A percentile compares a stretch with the other conserved stretches of the same genome.
These are phyloP conservation scores for Acronicta aceris DNA, from an alignment of 2,888 invertebrate genomes.

Conservation along the genomic window DNA sequence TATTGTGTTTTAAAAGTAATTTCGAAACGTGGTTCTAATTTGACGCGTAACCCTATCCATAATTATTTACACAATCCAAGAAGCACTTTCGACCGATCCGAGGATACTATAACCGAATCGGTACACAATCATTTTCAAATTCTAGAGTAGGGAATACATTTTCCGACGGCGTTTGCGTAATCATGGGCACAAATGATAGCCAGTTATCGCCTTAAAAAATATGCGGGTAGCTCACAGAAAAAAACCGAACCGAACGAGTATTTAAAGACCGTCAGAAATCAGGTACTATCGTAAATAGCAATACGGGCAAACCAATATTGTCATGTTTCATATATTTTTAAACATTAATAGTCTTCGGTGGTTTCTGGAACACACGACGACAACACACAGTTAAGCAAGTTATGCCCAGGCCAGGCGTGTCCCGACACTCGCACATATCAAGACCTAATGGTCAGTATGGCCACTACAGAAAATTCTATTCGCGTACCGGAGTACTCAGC, in stretches of 20 bases:
- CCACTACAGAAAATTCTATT: too few species aligned
- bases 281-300: conserved; percentile 51
- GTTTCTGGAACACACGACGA: too few species aligned
- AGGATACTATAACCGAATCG: conserved; percentile 1
- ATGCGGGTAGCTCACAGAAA: conserved; percentile 22
- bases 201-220: conserved; percentile 22
- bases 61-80: conserved; percentile 8
- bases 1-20: conserved; percentile 27
- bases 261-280: conserved; percentile 42
- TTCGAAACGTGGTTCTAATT: too few species aligned
- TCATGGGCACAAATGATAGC: conserved; percentile 15
- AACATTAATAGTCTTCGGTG: too few species aligned
- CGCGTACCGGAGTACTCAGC: too few species aligned
- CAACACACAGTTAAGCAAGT: too few species aligned
- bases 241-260: conserved; percentile 7
- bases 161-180: conserved; percentile 17
- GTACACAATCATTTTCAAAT: too few species aligned
- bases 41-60: too few species aligned
- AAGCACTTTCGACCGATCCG: conserved; percentile 11
- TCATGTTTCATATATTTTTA: not conserved
- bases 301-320: conserved; percentile 56
- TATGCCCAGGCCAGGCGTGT: too few species aligned
- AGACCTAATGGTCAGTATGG: too few species aligned
- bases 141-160: not conserved
- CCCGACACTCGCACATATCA: too few species aligned